A percentile compares a stretch with the other conserved stretches of the same genome.
These are phyloP conservation scores for Sakesphorus luctuosus DNA, from an alignment of 2,113 vertebrate species.

Conservation along the genomic window DNA sequence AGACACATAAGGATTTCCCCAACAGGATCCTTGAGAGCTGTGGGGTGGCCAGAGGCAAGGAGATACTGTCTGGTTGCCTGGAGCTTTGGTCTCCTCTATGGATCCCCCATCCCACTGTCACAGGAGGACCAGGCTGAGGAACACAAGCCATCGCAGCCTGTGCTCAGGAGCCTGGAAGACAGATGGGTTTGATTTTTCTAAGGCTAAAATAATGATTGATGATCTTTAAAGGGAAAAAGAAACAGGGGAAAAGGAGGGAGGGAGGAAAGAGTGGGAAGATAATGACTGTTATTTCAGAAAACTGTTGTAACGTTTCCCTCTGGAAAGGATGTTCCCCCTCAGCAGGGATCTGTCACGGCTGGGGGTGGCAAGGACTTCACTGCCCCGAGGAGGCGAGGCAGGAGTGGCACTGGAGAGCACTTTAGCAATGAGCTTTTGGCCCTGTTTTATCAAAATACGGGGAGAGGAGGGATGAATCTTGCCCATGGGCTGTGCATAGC, in stretches of 20 bases:
- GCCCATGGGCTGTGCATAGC: background rate
- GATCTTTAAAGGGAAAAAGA: conserved; percentile 46
- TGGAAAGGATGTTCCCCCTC: background rate
- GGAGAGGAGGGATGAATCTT: background rate
- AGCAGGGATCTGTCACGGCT: background rate
- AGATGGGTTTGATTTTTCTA: conserved; percentile 52
- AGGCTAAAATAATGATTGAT: conserved; percentile 58
- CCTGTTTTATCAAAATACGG: background rate
- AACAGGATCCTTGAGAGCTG: background rate
- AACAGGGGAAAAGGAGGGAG: background rate
- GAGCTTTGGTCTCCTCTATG: background rate
- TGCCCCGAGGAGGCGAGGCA: background rate
- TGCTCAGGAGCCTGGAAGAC: background rate
- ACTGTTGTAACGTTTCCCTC: background rate
- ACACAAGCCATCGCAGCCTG: background rate
- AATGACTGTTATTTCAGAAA: conserved; percentile 41
- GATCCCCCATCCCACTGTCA: background rate
- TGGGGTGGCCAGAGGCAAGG: background rate
- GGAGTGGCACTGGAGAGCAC: background rate
- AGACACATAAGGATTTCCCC: background rate
- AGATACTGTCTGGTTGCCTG: background rate
- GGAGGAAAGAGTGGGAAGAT: background rate
- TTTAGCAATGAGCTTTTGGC: background rate
- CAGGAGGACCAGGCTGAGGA: background rate
- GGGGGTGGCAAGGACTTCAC: background rate